These are phyloP conservation scores for Cydia fagiglandana DNA, from an alignment of 1,140 invertebrate species.

Conservation along the genomic window DNA sequence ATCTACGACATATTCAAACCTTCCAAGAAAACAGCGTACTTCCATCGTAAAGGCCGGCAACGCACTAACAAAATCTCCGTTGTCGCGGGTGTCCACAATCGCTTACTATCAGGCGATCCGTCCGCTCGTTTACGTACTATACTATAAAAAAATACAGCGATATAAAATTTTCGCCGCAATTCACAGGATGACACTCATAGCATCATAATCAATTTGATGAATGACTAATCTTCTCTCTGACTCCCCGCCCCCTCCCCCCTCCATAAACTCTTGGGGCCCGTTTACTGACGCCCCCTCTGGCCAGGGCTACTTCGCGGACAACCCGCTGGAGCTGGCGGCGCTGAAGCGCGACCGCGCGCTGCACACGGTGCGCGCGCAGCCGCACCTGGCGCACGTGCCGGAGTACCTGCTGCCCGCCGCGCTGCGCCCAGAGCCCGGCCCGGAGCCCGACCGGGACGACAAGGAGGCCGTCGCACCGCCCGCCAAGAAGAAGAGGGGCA, in stretches of 20 bases:
- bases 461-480: slow-evolving; percentile 34
- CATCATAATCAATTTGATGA: slow-evolving; percentile 68
- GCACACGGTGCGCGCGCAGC: slow-evolving; percentile 91
- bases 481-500: slow-evolving; percentile 61
- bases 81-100: too few relatives aligned
- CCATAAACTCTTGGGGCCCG: slow-evolving; percentile 40
- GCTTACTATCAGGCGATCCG: too few relatives aligned
- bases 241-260: slow-evolving; percentile 33
- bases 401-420: slow-evolving; percentile 94
- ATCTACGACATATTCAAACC: too few relatives aligned
- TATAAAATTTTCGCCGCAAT: background rate
- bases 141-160: too few relatives aligned
- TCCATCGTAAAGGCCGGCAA: too few relatives aligned
- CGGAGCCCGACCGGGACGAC: slow-evolving; percentile 46
- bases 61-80: too few relatives aligned
- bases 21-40: too few relatives aligned
- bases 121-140: too few relatives aligned
- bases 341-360: slow-evolving; percentile 95
- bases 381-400: slow-evolving; percentile 94
- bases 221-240: slow-evolving; percentile 76
- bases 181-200: slow-evolving; percentile 58
- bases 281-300: slow-evolving; percentile 1
- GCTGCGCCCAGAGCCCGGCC: slow-evolving; percentile 81
- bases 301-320: slow-evolving; percentile 95
- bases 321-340: slow-evolving; percentile 93